Conservation (phyloP, 2,113 vertebrate species). For the Pseudonaja textilis region DNA sequence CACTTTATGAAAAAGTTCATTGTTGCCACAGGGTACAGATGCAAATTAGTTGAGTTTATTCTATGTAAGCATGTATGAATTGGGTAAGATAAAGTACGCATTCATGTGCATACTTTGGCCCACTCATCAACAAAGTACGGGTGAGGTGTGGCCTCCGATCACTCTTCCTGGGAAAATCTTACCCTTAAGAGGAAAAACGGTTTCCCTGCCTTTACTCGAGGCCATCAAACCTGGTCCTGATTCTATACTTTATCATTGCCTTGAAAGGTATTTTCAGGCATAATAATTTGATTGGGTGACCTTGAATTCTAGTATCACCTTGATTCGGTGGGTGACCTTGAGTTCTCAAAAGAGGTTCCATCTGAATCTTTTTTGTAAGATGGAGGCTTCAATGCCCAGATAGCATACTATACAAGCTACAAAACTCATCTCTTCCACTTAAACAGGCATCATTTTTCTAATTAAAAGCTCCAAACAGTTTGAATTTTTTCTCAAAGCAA, state of each 20-base stretch:
- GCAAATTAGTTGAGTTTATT: not conserved
- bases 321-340: not conserved
- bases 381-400: not conserved
- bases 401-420: not conserved
- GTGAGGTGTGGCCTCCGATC: not conserved
- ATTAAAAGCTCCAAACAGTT: not conserved
- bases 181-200: not conserved
- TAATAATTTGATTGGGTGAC: not conserved
- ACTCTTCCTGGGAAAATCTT: not conserved
- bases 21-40: not conserved
- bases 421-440: not conserved
- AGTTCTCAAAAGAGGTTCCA: not conserved
- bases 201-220: not conserved
- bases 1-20: not conserved
- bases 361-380: not conserved
- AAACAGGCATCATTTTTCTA: not conserved
- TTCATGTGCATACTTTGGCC: not conserved
- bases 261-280: not conserved
- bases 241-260: not conserved
- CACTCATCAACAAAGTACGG: too few relatives aligned
- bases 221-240: not conserved
- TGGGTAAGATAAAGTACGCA: not conserved
- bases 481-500: not conserved
- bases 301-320: not conserved
- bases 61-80: not conserved